A percentile compares a stretch with the other conserved stretches of the same genome.
These are phyloP conservation scores for Macrophya alboannulata DNA, from an alignment of 2,888 invertebrate genomes.

Conservation along the genomic window DNA sequence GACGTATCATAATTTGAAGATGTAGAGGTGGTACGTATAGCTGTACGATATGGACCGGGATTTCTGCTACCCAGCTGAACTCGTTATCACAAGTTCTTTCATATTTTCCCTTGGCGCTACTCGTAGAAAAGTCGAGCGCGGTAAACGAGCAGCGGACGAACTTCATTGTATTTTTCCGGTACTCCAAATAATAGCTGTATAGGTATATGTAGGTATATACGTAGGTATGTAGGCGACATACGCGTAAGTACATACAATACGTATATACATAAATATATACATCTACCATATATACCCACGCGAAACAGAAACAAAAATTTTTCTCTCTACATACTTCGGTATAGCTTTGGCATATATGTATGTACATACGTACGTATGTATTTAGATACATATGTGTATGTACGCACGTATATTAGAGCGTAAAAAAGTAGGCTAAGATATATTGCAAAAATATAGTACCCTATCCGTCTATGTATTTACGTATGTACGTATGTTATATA, in stretches of 20 bases:
- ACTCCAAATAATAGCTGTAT: conserved; percentile 19
- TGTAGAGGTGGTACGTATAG: background rate
- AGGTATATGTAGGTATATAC: background rate
- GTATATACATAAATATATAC: too few relatives aligned
- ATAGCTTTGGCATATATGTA: background rate
- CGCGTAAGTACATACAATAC: background rate
- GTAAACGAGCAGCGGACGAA: conserved; percentile 13
- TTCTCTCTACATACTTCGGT: background rate
- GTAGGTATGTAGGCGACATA: too few relatives aligned
- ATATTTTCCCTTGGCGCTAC: background rate
- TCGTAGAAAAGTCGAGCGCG: background rate
- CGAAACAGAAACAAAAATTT: conserved; percentile 22
- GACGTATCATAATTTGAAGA: too few relatives aligned
- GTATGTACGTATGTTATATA: too few relatives aligned
- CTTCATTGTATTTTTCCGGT: conserved; percentile 12
- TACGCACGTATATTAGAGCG: background rate
- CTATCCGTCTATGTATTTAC: too few relatives aligned
- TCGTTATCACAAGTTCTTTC: background rate
- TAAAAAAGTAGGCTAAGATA: conserved; percentile 5
- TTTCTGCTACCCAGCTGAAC: background rate
- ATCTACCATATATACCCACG: background rate
- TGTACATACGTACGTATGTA: background rate
- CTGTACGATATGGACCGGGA: background rate
- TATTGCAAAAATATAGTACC: background rate
- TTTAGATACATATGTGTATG: background rate